A percentile compares a stretch with the other conserved stretches of the same genome.
Conservation (phyloP, 2,797 vertebrate species). For the Leptodactylus fallax region DNA sequence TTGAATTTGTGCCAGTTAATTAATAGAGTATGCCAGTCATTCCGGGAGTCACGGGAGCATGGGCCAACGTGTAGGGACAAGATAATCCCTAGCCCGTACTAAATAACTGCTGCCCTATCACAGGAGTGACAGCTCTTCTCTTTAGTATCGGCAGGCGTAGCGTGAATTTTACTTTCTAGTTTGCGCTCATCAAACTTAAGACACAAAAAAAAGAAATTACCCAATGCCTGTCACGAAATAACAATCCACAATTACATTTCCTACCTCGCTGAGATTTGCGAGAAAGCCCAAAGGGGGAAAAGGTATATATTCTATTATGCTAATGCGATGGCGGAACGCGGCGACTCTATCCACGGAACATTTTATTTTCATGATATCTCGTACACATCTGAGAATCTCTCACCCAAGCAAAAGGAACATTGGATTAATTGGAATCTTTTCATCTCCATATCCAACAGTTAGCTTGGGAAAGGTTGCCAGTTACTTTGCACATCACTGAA, state of each 20-base stretch:
- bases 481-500: conserved; percentile 45
- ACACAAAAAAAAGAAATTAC: not conserved
- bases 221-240: conserved; percentile 31
- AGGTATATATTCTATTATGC: conserved; percentile 35
- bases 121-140: not conserved
- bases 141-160: not conserved
- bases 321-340: conserved; percentile 26
- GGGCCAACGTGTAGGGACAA: not conserved
- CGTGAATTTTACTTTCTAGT: not conserved
- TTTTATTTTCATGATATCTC: conserved; percentile 51
- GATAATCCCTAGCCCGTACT: not conserved
- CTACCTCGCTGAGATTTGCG: not conserved
- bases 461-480: conserved; percentile 1
- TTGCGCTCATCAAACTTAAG: conserved; percentile 6
- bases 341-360: not conserved
- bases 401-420: not conserved
- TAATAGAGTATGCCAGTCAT: not conserved
- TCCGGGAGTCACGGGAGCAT: not conserved
- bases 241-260: conserved; percentile 17
- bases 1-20: not conserved
- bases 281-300: not conserved
- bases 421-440: conserved; percentile 47
- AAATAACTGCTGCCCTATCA: not conserved
- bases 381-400: conserved; percentile 25
- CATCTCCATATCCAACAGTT: conserved; percentile 21